Evolutionary conservation across 2,113 vertebrate species (phyloP).

Genomic region (Nothocercus nigrocapillus): DNA sequence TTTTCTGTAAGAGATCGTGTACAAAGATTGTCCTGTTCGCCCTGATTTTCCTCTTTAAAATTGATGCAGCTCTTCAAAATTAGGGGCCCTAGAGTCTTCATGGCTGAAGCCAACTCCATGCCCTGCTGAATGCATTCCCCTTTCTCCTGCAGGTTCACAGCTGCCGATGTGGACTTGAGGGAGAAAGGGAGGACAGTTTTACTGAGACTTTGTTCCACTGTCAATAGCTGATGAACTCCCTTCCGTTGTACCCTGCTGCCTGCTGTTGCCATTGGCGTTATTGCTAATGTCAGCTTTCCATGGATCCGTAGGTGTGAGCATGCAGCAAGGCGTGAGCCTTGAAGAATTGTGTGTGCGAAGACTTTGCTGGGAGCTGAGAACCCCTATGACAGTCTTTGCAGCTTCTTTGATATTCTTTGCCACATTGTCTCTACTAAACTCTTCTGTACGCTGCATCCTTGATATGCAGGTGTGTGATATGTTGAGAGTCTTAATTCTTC

Average conservation of each 20-base stretch:
- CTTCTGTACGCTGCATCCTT: neutral
- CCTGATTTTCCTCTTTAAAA: neutral
- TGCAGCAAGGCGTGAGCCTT: neutral
- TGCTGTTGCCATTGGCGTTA: neutral
- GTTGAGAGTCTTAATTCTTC: neutral
- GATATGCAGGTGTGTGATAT: neutral
- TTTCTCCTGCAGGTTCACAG: neutral
- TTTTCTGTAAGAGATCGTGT: neutral
- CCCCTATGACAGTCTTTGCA: neutral
- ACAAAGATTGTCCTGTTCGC: neutral
- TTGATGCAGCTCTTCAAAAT: neutral
- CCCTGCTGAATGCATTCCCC: neutral
- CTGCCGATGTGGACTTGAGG: neutral
- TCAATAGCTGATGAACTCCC: accelerated
- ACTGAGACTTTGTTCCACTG: neutral
- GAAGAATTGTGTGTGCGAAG: neutral
- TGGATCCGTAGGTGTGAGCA: neutral
- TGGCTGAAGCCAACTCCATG: neutral
- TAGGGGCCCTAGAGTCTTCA: neutral
- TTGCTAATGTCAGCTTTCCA: neutral
- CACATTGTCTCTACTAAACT: neutral
- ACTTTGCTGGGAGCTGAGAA: conserved; percentile 17
- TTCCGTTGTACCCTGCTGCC: neutral
- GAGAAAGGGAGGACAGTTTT: neutral
- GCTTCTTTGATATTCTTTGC: conserved; percentile 2